Evolutionary conservation across 2,113 vertebrate species (phyloP).

Genomic region (Varanus salvator): DNA sequence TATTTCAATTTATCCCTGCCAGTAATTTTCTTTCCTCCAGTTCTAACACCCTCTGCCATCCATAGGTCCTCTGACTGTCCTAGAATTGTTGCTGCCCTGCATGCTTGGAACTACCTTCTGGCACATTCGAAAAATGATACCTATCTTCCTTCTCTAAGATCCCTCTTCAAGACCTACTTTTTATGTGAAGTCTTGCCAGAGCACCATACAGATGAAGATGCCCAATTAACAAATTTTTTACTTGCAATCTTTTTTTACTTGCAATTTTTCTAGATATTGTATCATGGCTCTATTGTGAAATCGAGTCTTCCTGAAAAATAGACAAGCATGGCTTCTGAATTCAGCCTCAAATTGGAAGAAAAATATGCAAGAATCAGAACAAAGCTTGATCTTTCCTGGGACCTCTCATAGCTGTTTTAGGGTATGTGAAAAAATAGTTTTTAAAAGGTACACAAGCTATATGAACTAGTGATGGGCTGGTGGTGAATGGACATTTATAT

Average conservation of each 20-base stretch:
- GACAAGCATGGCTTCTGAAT: conserved; percentile 1
- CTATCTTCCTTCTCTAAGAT: not conserved
- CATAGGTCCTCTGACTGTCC: not conserved
- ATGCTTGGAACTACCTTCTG: not conserved
- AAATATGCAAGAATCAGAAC: not conserved
- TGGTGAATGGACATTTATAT: not conserved
- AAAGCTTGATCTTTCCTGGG: not conserved
- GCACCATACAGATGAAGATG: not conserved
- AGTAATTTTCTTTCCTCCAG: not conserved
- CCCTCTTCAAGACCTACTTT: not conserved
- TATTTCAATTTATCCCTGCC: not conserved
- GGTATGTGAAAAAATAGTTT: not conserved
- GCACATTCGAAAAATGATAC: not conserved
- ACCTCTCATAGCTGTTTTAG: not conserved
- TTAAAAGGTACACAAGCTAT: not conserved
- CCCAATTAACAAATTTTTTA: too few species aligned
- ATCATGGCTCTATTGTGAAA: not conserved
- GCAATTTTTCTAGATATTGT: not conserved
- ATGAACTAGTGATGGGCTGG: not conserved
- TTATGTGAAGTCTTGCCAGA: not conserved
- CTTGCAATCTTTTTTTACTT: not conserved
- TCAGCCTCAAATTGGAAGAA: not conserved
- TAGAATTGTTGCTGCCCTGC: too few species aligned
- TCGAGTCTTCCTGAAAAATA: not conserved
- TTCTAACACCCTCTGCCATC: not conserved